Evolutionary conservation across 1,140 invertebrate species (phyloP), one percentile per base, ranked within the genome.

Genomic region (Ostrea denselamellosa): DNA sequence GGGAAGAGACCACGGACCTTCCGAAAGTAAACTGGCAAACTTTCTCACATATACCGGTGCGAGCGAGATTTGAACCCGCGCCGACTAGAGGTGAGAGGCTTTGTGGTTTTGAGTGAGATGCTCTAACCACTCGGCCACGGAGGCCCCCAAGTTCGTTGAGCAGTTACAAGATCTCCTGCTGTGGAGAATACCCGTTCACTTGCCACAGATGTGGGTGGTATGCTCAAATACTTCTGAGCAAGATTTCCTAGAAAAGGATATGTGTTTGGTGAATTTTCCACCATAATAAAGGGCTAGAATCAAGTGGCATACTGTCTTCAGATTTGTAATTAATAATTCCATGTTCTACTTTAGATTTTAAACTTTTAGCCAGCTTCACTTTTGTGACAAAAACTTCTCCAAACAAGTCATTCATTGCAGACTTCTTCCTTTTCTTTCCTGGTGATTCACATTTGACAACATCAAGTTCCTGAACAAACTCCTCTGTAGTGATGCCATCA

Each of bases 301-400:
- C 77, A 17, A 83, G 54, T 22, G 71, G 54, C 19, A 58, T 34
- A 9, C 28, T 25, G 56, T 52, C 17, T 19, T 88, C 87, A 28
- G 12, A 22, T 85, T 52, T 85, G 58, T 85, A 88, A 19, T 44
- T 83, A 25, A 25, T 8, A 17, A 85, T 56, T 71, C 85, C 83
- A 12, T n/a, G 10, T 83, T 82, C 71, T 5, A 86, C 22, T 65
- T 8, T 65, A 22, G 53, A n/a, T 56, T 44, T 62, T 28, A 81
- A 58, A 82, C 17, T 4, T 25, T 5, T 77, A 34, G 12, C 65
- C 5, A 25, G 86, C 22, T 81, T 84, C 8, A 77, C 68, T 34
- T 82, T 77, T 51, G 87, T 88, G 12, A 86, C 51, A 77, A 86
- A 86, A 7, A 86, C 81, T 19, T 86, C 85, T 14, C 87, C 87